These are phyloP conservation scores for Bufo bufo DNA, from an alignment of 2,113 vertebrate genomes.

Conservation along the genomic window DNA sequence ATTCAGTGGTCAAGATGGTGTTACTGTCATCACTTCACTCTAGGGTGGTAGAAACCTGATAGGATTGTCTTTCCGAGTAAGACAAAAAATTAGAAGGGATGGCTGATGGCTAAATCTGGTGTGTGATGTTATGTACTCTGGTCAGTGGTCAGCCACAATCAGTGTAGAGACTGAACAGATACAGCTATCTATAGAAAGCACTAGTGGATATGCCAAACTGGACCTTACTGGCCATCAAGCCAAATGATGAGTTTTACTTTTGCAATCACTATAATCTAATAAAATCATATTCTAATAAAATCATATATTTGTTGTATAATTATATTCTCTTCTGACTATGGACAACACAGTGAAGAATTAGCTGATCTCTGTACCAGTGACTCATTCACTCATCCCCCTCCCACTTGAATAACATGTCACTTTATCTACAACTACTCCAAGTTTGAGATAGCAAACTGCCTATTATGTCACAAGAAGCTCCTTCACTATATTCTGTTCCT, in stretches of 20 bases:
- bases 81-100: too few relatives aligned
- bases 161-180: background rate
- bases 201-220: background rate
- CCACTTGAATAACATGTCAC: background rate
- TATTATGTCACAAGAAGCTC: slow-evolving; percentile 15
- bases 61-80: background rate
- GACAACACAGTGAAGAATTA: background rate
- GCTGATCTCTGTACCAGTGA: background rate
- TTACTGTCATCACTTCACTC: background rate
- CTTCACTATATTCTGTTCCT: background rate
- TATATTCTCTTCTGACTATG: background rate
- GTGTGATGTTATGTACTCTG: background rate
- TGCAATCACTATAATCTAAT: background rate
- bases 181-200: background rate
- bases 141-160: background rate
- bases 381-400: background rate
- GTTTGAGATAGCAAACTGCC: slow-evolving; percentile 28
- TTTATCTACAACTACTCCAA: slow-evolving; percentile 40
- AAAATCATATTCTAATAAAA: background rate
- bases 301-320: background rate
- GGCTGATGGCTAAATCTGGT: background rate
- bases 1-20: background rate
- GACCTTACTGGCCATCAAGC: background rate
- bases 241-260: background rate
- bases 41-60: background rate